These are phyloP conservation scores for Hypanus sabinus DNA, from an alignment of 2,113 vertebrate genomes.

Conservation along the genomic window DNA sequence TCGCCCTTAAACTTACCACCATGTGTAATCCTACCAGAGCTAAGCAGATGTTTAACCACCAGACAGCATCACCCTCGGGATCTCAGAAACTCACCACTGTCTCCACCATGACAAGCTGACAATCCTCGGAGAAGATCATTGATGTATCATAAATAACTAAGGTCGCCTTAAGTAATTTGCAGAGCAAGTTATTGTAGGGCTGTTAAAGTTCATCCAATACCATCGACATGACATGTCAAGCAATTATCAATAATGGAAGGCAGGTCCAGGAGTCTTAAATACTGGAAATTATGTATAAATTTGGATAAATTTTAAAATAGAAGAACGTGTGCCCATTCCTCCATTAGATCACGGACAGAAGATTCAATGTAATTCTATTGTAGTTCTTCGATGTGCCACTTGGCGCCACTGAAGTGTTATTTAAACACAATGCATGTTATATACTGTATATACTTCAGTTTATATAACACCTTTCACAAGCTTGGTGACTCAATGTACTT, in stretches of 20 bases:
- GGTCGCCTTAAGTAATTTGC: not conserved
- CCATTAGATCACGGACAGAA: not conserved
- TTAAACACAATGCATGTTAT: not conserved
- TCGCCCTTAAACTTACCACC: too few relatives aligned
- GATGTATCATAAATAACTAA: not conserved
- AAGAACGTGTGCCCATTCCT: not conserved
- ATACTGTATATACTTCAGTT: too few relatives aligned
- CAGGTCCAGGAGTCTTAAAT: not conserved
- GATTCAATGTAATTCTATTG: not conserved
- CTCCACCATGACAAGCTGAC: too few relatives aligned
- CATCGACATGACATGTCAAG: too few relatives aligned
- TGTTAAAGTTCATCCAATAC: not conserved
- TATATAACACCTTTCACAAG: too few relatives aligned
- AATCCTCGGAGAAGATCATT: not conserved
- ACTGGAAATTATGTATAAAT: not conserved
- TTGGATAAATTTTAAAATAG: not conserved
- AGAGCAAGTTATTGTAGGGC: not conserved
- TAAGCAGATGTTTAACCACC: too few relatives aligned
- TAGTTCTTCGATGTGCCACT: constrained; percentile 8
- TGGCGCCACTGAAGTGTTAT: constrained; percentile 17
- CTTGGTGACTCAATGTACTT: too few relatives aligned
- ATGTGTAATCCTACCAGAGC: too few relatives aligned
- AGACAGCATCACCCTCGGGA: too few relatives aligned
- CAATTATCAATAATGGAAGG: not conserved
- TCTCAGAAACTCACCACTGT: too few relatives aligned